Conservation (phyloP, 2,113 vertebrate species). For the Cyprinodon variegatus region DNA sequence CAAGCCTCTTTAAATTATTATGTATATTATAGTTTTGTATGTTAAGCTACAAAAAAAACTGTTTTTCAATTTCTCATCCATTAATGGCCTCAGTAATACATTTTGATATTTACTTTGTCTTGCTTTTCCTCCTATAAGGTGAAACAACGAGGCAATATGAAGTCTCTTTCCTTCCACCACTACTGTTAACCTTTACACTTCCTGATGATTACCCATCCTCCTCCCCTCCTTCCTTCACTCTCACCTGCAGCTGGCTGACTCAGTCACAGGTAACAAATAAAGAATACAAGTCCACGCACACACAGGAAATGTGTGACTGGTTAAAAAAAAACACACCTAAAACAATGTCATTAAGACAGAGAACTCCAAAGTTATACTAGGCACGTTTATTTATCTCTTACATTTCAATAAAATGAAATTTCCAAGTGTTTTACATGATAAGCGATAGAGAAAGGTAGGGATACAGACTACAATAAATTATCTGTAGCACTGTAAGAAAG, state of each 20-base stretch:
- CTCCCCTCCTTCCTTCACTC: constrained; percentile 84
- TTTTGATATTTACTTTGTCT: not conserved
- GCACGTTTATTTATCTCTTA: too few species aligned
- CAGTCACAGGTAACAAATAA: constrained; percentile 80
- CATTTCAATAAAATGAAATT: too few species aligned
- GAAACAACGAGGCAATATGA: constrained; percentile 51
- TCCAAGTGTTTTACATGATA: too few species aligned
- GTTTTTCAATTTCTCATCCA: too few species aligned
- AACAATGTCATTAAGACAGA: not conserved
- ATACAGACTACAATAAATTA: too few species aligned
- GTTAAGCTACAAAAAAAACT: too few species aligned
- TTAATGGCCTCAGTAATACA: not conserved
- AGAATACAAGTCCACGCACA: not conserved
- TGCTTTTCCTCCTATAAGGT: constrained; percentile 27
- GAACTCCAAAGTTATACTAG: too few species aligned
- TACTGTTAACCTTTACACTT: constrained; percentile 88
- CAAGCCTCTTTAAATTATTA: too few species aligned
- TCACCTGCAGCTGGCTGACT: constrained; percentile 90
- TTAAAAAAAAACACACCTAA: not conserved
- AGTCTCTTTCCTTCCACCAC: constrained; percentile 85
- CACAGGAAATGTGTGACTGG: not conserved
- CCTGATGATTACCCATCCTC: constrained; percentile 87
- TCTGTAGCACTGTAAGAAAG: too few species aligned
- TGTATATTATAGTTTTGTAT: too few species aligned
- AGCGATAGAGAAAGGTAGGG: too few species aligned